A percentile compares a stretch with the other conserved stretches of the same genome.
phyloP scores from a whole-genome alignment of 2,888 invertebrate species.

The Melieria omissa region DNA sequence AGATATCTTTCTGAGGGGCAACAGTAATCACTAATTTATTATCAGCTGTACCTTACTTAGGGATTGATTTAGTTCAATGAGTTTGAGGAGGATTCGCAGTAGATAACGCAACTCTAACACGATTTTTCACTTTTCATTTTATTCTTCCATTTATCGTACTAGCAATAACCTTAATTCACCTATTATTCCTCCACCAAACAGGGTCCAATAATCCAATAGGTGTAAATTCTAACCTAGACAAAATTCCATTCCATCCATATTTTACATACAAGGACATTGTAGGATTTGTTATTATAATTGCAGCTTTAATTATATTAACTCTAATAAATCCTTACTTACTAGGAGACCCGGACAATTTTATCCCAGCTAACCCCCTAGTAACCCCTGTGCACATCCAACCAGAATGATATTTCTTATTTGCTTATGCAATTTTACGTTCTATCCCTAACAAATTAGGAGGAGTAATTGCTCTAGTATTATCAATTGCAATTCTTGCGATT shows the following conservation, averaged over 20 bases:
- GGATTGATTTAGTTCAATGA: conserved; percentile 74
- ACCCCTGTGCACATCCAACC: conserved; percentile 83
- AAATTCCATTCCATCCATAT: conserved; percentile 77
- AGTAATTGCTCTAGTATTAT: conserved; percentile 69
- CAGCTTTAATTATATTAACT: conserved; percentile 69
- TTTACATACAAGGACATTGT: conserved; percentile 74
- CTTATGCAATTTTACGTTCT: conserved; percentile 82
- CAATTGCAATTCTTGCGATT: conserved; percentile 75
- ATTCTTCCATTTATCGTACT: conserved; percentile 76
- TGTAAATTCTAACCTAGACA: conserved; percentile 73
- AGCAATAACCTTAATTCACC: conserved; percentile 73
- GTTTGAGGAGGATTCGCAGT: conserved; percentile 82
- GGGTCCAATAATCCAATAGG: conserved; percentile 78
- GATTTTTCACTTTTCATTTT: conserved; percentile 80
- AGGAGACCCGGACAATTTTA: conserved; percentile 77
- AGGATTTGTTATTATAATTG: conserved; percentile 71
- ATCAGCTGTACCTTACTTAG: conserved; percentile 78
- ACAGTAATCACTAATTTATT: conserved; percentile 82
- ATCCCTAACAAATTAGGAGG: conserved; percentile 85
- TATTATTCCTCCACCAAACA: conserved; percentile 75
- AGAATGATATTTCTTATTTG: conserved; percentile 87
- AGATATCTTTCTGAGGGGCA: conserved; percentile 85
- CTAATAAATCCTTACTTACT: conserved; percentile 72
- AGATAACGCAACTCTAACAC: conserved; percentile 79
- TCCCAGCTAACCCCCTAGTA: conserved; percentile 50